phyloP scores from a whole-genome alignment of 1,140 invertebrate species.

The Brachionus calyciflorus region DNA sequence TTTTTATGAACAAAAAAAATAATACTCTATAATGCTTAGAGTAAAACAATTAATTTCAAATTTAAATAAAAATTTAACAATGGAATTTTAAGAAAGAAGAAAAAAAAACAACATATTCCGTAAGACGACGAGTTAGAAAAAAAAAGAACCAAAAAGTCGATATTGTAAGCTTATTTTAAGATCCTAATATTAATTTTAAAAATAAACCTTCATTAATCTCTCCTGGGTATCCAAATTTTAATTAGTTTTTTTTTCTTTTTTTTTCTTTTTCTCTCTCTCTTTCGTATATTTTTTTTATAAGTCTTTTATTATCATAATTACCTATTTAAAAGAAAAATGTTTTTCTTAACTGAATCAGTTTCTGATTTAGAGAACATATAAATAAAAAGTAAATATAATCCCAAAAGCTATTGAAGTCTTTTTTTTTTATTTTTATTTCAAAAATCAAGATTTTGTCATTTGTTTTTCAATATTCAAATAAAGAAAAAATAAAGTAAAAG shows the following conservation, averaged over 20 bases:
- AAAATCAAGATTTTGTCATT: conserved; percentile 32
- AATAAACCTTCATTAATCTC: too few relatives aligned
- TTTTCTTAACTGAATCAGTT: neutral
- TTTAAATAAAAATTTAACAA: conserved; percentile 16
- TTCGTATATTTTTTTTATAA: too few relatives aligned
- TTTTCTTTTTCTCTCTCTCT: neutral
- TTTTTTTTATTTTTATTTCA: neutral
- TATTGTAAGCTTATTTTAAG: too few relatives aligned
- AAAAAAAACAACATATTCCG: conserved; percentile 9
- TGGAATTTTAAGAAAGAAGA: neutral
- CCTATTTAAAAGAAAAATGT: conserved; percentile 11
- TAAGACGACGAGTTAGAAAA: neutral
- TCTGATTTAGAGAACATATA: conserved; percentile 11
- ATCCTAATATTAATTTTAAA: too few relatives aligned
- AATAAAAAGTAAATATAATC: neutral
- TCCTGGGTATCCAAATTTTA: conserved; percentile 24
- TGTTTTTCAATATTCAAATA: neutral
- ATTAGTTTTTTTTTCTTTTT: conserved; percentile 12
- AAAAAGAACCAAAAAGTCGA: too few relatives aligned
- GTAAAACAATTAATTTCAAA: conserved; percentile 34
- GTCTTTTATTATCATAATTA: conserved; percentile 9
- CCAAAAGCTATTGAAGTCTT: conserved; percentile 4
- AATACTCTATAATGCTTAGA: too few relatives aligned
- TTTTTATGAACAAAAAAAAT: neutral
- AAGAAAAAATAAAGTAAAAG: neutral